Evolutionary conservation across 2,113 vertebrate species (phyloP), one percentile per base, ranked within the genome.

Genomic region (Morone saxatilis): DNA sequence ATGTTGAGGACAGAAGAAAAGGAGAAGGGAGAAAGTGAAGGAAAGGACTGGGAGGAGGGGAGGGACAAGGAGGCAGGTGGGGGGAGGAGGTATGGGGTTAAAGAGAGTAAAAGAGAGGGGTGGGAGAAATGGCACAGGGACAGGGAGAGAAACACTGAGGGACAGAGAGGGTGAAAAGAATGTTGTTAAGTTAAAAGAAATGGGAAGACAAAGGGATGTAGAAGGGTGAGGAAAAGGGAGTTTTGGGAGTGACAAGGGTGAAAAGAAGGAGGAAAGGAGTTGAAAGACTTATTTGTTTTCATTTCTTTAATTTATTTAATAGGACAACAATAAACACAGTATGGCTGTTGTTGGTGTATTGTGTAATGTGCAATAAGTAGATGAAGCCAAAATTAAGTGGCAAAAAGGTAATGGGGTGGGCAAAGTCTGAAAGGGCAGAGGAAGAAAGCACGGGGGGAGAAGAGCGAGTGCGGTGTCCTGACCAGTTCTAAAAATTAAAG

Each of bases 401-500:
- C 6, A 50, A 67, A 66, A 43, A 10, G 19, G 45, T 51, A 51
- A 83, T 56, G 7, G 53, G 48, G 51, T 56, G 65, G 57, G 61
- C 19, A 48, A 74, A 60, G 22, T 84, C 57, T 82, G 75, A 73
- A 81, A 84, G 61, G 54, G 11, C 22, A 81, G 59, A 63, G 74
- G 40, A 20, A 71, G 45, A 56, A 41, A 67, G 22, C 31, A 62
- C 3, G 22, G 13, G 16, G 61, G 20, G 56, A 25, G n/a, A 54
- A 17, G 45, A 66, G 22, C n/a, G 25, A 45, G 75, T 72, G 53
- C 7, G 8, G 80, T 76, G 72, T 78, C 84, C 87, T 79, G 81
- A 83, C 83, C 88, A 93, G 89, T 93, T 92, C 76, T 83, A 91
- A 82, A 93, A 92, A 93, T 89, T 65, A 88, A 92, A 86, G 22